phyloP scores from a whole-genome alignment of 2,888 invertebrate species.

The Macaria liturata region DNA sequence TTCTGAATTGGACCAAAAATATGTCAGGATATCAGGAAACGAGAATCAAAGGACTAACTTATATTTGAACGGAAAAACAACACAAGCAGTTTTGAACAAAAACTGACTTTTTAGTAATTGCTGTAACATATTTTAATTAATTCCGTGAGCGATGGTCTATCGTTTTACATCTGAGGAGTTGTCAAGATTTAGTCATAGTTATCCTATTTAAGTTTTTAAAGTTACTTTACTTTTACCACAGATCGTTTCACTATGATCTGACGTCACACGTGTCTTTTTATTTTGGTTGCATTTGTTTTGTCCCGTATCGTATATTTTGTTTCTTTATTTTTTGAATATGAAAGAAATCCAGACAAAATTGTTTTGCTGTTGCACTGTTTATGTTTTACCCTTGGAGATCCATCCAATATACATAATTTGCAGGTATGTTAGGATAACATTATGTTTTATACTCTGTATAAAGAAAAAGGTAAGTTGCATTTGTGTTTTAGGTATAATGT shows the following conservation, averaged over 20 bases:
- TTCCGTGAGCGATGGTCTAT: no score
- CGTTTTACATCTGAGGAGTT: no score
- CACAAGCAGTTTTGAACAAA: no score
- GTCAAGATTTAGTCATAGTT: no score
- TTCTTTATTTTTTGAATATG: slow-evolving; percentile 21
- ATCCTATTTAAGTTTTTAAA: slow-evolving; percentile 3
- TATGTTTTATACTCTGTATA: slow-evolving; percentile 20
- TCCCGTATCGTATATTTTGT: slow-evolving; percentile 20
- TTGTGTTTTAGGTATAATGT: slow-evolving; percentile 42
- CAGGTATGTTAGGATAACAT: slow-evolving; percentile 23
- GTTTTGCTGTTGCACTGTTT: slow-evolving; percentile 59
- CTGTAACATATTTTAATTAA: no score
- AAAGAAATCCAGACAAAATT: slow-evolving; percentile 19
- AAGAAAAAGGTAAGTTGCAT: slow-evolving; percentile 48
- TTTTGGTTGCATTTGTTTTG: slow-evolving; percentile 31
- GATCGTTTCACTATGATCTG: slow-evolving; percentile 9
- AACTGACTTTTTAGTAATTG: no score
- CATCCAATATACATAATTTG: slow-evolving; percentile 23
- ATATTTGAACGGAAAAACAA: no score
- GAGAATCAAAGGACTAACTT: no score
- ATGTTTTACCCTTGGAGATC: slow-evolving; percentile 31
- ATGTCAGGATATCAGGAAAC: no score
- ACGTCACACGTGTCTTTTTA: slow-evolving; percentile 27
- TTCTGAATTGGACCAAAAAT: no score
- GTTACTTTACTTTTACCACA: slow-evolving; percentile 28